A percentile compares a stretch with the other conserved stretches of the same genome.
phyloP scores from a whole-genome alignment of 2,113 vertebrate genomes.

The Collichthys lucidus region DNA sequence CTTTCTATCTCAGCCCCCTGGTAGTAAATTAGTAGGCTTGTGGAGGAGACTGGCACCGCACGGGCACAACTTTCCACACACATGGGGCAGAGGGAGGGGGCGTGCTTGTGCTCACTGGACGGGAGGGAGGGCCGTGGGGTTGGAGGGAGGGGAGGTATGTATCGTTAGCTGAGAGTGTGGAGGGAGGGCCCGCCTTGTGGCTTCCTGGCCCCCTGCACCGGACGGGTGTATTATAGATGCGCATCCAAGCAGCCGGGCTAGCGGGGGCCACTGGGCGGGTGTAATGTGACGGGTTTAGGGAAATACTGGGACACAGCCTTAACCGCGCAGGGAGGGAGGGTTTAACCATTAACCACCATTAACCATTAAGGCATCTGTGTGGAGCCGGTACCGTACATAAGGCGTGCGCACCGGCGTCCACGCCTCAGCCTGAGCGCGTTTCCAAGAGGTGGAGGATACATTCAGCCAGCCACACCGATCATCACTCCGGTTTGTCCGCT shows the following conservation, averaged over 20 bases:
- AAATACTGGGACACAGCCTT: slow-evolving; percentile 55
- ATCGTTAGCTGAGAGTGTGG: slow-evolving; percentile 47
- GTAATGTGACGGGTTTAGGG: slow-evolving; percentile 72
- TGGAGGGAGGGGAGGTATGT: neutral
- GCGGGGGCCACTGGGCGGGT: slow-evolving; percentile 68
- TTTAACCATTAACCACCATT: slow-evolving; percentile 80
- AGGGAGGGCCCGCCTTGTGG: slow-evolving; percentile 71
- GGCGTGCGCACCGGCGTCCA: slow-evolving; percentile 71
- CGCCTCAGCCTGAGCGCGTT: slow-evolving; percentile 59
- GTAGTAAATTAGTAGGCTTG: slow-evolving; percentile 66
- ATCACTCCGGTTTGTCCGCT: slow-evolving; percentile 1
- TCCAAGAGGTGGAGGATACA: slow-evolving; percentile 48
- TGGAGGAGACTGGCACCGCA: slow-evolving; percentile 50
- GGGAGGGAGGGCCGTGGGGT: neutral
- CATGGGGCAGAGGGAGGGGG: neutral
- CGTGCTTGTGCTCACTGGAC: slow-evolving; percentile 24
- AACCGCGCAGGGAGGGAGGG: slow-evolving; percentile 57
- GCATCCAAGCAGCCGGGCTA: slow-evolving; percentile 58
- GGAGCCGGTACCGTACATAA: slow-evolving; percentile 75
- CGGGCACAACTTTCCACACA: slow-evolving; percentile 47
- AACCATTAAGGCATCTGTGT: slow-evolving; percentile 57
- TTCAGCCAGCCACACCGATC: neutral
- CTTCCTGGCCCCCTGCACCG: slow-evolving; percentile 76
- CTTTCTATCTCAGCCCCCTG: slow-evolving; percentile 15
- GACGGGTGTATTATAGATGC: slow-evolving; percentile 71